Evolutionary conservation across 2,888 invertebrate species (phyloP), one percentile per base, ranked within the genome.

Genomic region (Zygogramma bicolorata): DNA sequence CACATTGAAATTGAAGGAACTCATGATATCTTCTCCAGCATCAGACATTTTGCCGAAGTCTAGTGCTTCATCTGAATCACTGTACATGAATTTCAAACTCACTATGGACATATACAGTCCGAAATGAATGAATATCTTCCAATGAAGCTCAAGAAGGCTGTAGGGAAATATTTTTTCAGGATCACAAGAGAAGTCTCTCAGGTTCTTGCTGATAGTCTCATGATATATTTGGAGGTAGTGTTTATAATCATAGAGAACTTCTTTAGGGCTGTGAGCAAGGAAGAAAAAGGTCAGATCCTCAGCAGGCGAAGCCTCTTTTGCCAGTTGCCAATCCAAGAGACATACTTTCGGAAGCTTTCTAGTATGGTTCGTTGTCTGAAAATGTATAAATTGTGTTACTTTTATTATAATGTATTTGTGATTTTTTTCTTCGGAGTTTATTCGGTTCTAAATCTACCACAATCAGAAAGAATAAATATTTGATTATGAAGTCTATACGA

Each of bases 271-370:
- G 53, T 81, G 81, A 13, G 80, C 80, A 29, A 81, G 82, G 18
- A 86, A 61, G 68, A 83, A 75, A 65, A 85, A 85, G 2, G 78
- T 68, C 49, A 86, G 65, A 63, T 86, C 86, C n/a, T 73, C 38
- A 8, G 74, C 80, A 2, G 81, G 81, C 1, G 75, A 71, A 3
- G 70, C 71, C 6, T 70, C 10, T 57, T 59, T 60, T 1, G 76
- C 58, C 7, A 81, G 25, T 73, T 81, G 81, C 81, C 81, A 81
- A 65, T 81, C 81, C 67, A 74, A 80, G 57, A 65, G 77, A 73
- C 73, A 79, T 49, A 75, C 38, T 1, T 65, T 61, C 6, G 77
- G 68, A 1, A 77, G 79, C 38, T 70, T 74, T 3, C 10, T 49
- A 5, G 18, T 13, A n/a, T 63, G 20, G 5, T 34, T 38, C 8